Conservation (phyloP, 2,113 vertebrate genomes). For the Promerops cafer region DNA sequence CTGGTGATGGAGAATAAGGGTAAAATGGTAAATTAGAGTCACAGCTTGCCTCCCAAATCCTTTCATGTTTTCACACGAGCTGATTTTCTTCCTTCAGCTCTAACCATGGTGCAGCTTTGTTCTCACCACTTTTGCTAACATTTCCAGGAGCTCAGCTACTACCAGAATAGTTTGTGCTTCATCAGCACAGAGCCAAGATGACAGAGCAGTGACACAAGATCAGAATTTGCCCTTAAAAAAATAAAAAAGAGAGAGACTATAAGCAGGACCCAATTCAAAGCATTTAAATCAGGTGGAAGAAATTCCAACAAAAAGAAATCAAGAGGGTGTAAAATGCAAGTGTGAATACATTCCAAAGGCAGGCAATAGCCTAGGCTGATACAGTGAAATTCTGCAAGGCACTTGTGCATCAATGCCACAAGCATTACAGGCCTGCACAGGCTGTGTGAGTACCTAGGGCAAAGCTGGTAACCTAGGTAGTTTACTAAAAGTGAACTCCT, state of each 20-base stretch:
- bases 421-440: background rate
- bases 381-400: background rate
- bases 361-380: background rate
- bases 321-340: background rate
- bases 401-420: background rate
- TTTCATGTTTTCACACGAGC: background rate
- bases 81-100: background rate
- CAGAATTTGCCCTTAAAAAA: background rate
- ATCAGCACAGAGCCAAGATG: background rate
- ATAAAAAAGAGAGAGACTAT: background rate
- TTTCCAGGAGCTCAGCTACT: background rate
- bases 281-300: background rate
- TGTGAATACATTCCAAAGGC: background rate
- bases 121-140: background rate
- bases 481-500: background rate
- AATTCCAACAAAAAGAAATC: background rate
- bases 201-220: background rate
- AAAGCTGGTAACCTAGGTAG: background rate
- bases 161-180: background rate
- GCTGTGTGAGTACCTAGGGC: background rate
- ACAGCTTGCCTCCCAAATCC: background rate
- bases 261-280: background rate
- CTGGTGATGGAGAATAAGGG: background rate
- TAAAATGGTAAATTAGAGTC: background rate
- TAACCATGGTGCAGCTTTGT: background rate